Evolutionary conservation across 2,113 vertebrate genomes (phyloP), one percentile per base, ranked within the genome.

Genomic region (Crotalus viridis): DNA sequence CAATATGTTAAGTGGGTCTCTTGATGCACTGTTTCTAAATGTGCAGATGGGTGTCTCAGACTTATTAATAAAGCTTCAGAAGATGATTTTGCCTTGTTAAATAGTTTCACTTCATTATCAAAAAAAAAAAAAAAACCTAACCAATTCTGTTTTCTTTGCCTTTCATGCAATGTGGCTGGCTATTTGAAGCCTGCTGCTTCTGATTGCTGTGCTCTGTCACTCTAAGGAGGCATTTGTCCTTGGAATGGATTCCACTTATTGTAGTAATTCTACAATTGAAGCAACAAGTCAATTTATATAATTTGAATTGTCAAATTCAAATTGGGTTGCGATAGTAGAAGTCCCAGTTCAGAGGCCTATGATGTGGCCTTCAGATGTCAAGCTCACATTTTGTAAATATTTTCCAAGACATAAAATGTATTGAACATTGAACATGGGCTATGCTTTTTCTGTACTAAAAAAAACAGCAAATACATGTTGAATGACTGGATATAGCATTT

Each of bases 301-400:
- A 89, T 91, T 88, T 88, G 61, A 93, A 85, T 59, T 89, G 90
- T 91, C 89, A 95, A 91, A 91, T 10, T 74, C n/a, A n/a, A 51
- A 51, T 51, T 86, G 59, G 46, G 13, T 19, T 94, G 93, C 21
- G 0, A 90, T 89, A 85, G 46, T 15, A 90, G 22, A 90, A 54
- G 26, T 39, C 88, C 48, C 21, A 74, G 91, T 59, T 90, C 43
- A 55, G 94, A 89, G 89, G 43, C 52, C 39, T 91, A 13, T 24
- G 90, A 56, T n/a, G 46, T 93, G 74, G 74, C 46, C 61, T 48
- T 87, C 89, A 64, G 74, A 86, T 87, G 48, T 64, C 56, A 87
- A 51, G 7, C 56, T 87, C 74, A 90, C 15, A 64, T 57, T 39
- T 54, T 90, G 86, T n/a, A 64, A 87, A 93, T 54, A 21, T 43